Conservation (phyloP, 1,140 invertebrate species). For the Drosophila burlai region DNA sequence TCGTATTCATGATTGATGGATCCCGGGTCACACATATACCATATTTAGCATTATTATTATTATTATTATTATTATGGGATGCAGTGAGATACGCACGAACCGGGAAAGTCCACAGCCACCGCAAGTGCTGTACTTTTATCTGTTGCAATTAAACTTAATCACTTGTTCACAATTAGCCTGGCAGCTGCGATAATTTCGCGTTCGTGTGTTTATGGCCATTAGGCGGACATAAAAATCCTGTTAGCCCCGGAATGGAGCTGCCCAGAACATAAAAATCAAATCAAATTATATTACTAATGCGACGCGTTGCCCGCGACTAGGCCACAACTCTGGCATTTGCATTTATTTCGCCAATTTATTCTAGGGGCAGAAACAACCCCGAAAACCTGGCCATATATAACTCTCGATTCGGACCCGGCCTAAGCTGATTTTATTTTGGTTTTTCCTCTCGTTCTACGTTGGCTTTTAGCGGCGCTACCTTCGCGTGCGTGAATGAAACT, state of each 20-base stretch:
- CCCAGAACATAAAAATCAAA: slow-evolving; percentile 72
- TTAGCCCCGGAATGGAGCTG: background rate
- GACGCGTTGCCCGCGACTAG: slow-evolving; percentile 60
- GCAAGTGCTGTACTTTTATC: slow-evolving; percentile 59
- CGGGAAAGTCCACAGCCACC: background rate
- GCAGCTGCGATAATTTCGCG: slow-evolving; percentile 72
- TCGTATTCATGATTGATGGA: slow-evolving; percentile 63
- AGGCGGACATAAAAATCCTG: slow-evolving; percentile 57
- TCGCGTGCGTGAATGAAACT: slow-evolving; percentile 48
- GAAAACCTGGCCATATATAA: slow-evolving; percentile 56
- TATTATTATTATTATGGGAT: slow-evolving; percentile 9
- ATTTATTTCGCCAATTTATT: slow-evolving; percentile 77
- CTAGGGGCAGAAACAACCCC: background rate
- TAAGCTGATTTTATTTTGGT: slow-evolving; percentile 43
- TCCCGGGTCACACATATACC: slow-evolving; percentile 7
- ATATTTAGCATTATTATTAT: slow-evolving; percentile 2
- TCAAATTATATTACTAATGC: slow-evolving; percentile 83
- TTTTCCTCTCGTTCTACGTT: slow-evolving; percentile 21
- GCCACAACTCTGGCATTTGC: slow-evolving; percentile 53
- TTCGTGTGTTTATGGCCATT: slow-evolving; percentile 67
- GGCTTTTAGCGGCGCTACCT: slow-evolving; percentile 41
- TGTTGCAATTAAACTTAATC: slow-evolving; percentile 78
- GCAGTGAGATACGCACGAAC: slow-evolving; percentile 4
- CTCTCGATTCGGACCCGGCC: slow-evolving; percentile 22
- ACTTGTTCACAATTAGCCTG: slow-evolving; percentile 76